Base-by-base conservation (phyloP, 2,888 invertebrate genomes). In the Arrhopalites spinosus region DNA sequence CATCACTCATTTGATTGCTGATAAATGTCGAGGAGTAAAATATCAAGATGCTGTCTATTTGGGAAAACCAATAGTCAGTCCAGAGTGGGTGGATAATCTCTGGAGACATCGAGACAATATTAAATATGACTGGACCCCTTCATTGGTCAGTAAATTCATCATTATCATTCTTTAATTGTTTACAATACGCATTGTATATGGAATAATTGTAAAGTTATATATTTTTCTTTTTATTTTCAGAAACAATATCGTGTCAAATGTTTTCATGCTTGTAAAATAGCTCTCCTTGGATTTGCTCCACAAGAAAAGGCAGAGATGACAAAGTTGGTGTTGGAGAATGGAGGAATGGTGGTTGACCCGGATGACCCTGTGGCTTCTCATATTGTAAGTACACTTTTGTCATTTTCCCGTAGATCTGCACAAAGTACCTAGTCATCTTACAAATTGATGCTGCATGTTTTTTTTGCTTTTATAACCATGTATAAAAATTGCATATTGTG, bases 31-130 rank as follows among this genome's bases (percentile, higher is more conserved):
- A 66, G 96, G 96, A 78, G 93, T 94, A 83, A 97, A 97, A 88
- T 98, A 97, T 86, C 91, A 93, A 87, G 95, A 95, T 87, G 97
- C 97, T 76, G 92, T 93, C 79, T 93, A 93, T 75, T 93, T 96
- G 87, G 91, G 93, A 76, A 90, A 94, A 83, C 94, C 95, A 36
- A 93, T 97, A 81, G 91, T 98, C 88, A 90, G 91, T 81, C 90
- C 92, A 76, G 90, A 91, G 77, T 98, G 97, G 97, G 92, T 98
- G 23, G 89, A 91, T 85, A 89, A 91, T 79, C 91, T 93, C 79
- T 98, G 98, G 98, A 90, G 92, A 80, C 89, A 90, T 80, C 90
- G 93, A 83, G 88, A 91, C 84, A 90, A 92, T 29, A 27, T 63
- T 36, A 13, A 61, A 13, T 78, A 80, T 59, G 76, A 79, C 45